These are phyloP conservation scores for Archaeoteleia sp. DNA, from an alignment of 2,888 invertebrate genomes.

Conservation along the genomic window DNA sequence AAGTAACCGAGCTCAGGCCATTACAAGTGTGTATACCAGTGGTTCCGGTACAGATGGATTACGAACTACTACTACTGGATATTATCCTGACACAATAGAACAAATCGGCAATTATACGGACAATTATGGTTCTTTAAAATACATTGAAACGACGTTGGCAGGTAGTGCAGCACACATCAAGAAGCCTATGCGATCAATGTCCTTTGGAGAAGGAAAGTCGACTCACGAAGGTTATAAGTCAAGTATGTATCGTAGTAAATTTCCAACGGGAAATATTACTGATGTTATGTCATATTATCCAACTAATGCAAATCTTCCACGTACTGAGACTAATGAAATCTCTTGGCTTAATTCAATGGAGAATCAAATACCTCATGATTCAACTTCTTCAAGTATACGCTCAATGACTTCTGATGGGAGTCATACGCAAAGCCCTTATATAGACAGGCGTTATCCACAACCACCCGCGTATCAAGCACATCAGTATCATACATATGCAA, in stretches of 20 bases:
- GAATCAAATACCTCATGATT: slow-evolving; percentile 77
- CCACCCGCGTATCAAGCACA: slow-evolving; percentile 70
- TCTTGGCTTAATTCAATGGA: slow-evolving; percentile 79
- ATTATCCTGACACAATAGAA: slow-evolving; percentile 83
- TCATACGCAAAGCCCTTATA: slow-evolving; percentile 67
- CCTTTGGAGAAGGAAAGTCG: slow-evolving; percentile 77
- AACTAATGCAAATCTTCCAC: slow-evolving; percentile 79
- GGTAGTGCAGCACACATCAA: slow-evolving; percentile 66
- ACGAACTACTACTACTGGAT: slow-evolving; percentile 76
- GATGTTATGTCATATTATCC: slow-evolving; percentile 90
- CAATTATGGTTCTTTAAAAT: slow-evolving; percentile 72
- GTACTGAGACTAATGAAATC: slow-evolving; percentile 77
- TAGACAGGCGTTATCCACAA: slow-evolving; percentile 67
- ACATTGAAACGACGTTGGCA: slow-evolving; percentile 70
- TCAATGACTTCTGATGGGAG: slow-evolving; percentile 70
- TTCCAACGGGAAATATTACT: slow-evolving; percentile 83
- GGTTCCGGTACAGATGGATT: slow-evolving; percentile 79
- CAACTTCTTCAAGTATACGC: slow-evolving; percentile 77
- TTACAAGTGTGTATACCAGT: slow-evolving; percentile 85
- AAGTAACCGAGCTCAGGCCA: slow-evolving; percentile 81
- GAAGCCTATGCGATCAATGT: slow-evolving; percentile 64
- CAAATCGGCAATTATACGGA: slow-evolving; percentile 75
- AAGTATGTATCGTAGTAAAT: slow-evolving; percentile 81
- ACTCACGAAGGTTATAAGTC: slow-evolving; percentile 81
- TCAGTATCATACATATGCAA: slow-evolving; percentile 67